Evolutionary conservation across 1,140 invertebrate genomes (phyloP), one percentile per base, ranked within the genome.

Genomic region (Helicoverpa zea): DNA sequence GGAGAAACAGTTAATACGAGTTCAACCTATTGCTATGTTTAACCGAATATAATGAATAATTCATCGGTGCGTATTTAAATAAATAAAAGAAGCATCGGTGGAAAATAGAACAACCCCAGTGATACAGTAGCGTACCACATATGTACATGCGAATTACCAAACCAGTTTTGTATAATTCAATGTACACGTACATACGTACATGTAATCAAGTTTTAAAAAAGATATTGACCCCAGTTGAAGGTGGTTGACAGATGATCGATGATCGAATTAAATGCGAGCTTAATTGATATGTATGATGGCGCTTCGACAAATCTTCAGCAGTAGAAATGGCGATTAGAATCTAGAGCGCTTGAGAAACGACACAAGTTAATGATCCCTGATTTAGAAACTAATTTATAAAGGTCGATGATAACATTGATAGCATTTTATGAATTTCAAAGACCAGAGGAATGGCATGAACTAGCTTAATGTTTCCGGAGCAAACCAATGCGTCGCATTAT

Each of bases 241-340:
- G 86, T 90, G 89, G 90, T 89, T 87, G 90, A 84, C 88, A 89
- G 90, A 92, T 93, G 91, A 94, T 92, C 84, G 90, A 93, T 92
- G 88, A 83, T 88, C 76, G 86, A 84, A 90, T 88, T 88, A 89
- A 89, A 87, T 14, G 70, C 83, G 85, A 81, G 72, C 81, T 84
- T 85, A 90, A 90, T 88, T 89, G 88, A 89, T 86, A 88, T 85
- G 84, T 89, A 86, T 82, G 84, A 79, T 90, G 88, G 88, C 88
- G 89, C 86, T 86, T 78, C 52, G 84, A 83, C 87, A 86, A 82
- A 84, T 83, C 63, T 58, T 35, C 30, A 47, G 35, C 16, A 56
- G 29, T 63, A 75, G 35, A 61, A 54, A 66, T 54, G 4, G 47
- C 29, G 76, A 79, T 79, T 58, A 79, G 13, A 70, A 79, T 68